Percentiles rank a stretch among this genome's conserved stretches.
Evolutionary conservation across 2,888 invertebrate genomes (phyloP).

Genomic region (Yponomeuta plumbellus): DNA sequence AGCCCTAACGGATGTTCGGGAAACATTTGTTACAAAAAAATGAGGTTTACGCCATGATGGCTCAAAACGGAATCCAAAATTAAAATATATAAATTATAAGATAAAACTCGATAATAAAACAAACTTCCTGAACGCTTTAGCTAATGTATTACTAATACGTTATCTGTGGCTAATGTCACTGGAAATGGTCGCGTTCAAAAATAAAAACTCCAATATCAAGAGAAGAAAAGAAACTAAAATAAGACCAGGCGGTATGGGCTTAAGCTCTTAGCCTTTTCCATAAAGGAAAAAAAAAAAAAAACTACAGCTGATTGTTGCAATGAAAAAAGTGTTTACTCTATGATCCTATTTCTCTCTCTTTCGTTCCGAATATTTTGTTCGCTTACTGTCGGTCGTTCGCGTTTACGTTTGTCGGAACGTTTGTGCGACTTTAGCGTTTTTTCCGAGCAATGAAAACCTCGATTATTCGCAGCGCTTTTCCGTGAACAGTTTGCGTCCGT

Average conservation of each 20-base stretch:
- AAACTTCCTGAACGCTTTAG: no score
- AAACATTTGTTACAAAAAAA: no score
- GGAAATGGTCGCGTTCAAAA: background rate
- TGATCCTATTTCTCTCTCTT: slow-evolving; percentile 29
- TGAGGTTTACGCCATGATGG: no score
- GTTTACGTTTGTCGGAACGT: slow-evolving; percentile 47
- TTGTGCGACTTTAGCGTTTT: slow-evolving; percentile 39
- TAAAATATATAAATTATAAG: no score
- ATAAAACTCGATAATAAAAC: no score
- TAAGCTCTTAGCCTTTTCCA: no score
- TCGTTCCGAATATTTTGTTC: slow-evolving; percentile 27
- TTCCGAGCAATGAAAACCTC: slow-evolving; percentile 49
- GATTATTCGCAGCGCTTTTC: slow-evolving; percentile 37
- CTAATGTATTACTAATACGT: no score
- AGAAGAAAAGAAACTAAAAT: no score
- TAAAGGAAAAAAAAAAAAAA: background rate
- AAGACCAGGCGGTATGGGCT: no score
- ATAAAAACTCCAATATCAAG: background rate
- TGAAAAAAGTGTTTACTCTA: slow-evolving; percentile 23
- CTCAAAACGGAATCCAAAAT: no score
- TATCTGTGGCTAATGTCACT: background rate
- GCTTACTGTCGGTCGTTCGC: no score
- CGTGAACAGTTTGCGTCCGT: slow-evolving; percentile 42
- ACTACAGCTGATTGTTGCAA: slow-evolving; percentile 8
- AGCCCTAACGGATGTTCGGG: no score